Evolutionary conservation across 2,888 invertebrate species (phyloP), one percentile per base, ranked within the genome.

Genomic region (Arrhopalites spinosus): DNA sequence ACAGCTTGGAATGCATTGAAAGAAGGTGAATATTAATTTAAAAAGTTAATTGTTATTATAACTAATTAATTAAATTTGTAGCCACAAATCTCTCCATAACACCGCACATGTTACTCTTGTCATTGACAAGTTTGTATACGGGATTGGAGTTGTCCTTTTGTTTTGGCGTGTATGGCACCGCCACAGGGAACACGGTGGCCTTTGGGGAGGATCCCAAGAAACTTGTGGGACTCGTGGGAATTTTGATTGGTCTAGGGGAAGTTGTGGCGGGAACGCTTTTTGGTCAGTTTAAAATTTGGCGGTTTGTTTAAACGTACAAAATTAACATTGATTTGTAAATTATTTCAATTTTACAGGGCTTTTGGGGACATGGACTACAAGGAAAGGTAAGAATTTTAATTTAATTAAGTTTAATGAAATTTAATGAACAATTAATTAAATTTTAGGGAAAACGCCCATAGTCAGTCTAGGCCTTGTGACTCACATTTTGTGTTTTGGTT

Each of bases 211-310:
- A 91, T 72, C 90, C 92, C 0, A 96, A 96, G 84, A 92, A 93
- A 81, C 89, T 96, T 27, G 92, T 98, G 27, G 98, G 97, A 0
- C 87, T 98, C 7, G 95, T 95, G 0, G 98, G 98, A 0, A 96
- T 98, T 78, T 92, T 94, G 84, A 93, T 97, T 81, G 98, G 98
- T 61, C 85, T 93, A 79, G 98, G 98, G 74, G 98, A 98, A 88
- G 96, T 98, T 1, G 86, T 75, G 36, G 94, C 96, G 79, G 98
- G 98, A 3, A 91, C 92, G 0, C 85, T 93, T 0, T 98, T 98
- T 87, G 97, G 36, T 36, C 11, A 36, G 3, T 36, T 36, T 36
- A 36, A 36, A 36, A 36, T 36, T n/a, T n/a, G n/a, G n/a, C n/a
- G n/a, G n/a, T n/a, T 36, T 36, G 11, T 36, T 36, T 36, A 36